Evolutionary conservation across 2,888 invertebrate species (phyloP).

Genomic region (Tuta absoluta): DNA sequence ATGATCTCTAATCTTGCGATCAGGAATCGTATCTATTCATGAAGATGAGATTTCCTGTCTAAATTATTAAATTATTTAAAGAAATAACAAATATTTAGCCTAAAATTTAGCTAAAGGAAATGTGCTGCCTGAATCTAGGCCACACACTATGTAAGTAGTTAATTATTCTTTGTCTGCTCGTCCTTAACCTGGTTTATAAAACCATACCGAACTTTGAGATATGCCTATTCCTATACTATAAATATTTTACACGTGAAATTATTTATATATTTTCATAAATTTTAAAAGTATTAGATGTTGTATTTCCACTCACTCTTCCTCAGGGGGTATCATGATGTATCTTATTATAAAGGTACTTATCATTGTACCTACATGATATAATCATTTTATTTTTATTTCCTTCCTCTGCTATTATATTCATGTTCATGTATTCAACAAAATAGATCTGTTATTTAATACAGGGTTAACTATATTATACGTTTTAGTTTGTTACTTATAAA

Average conservation of each 20-base stretch:
- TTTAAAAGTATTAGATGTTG: neutral
- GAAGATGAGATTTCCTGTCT: too few relatives aligned
- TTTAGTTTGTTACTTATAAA: constrained; percentile 10
- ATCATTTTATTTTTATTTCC: neutral
- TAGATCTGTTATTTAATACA: constrained; percentile 17
- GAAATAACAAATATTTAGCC: too few relatives aligned
- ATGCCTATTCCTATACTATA: neutral
- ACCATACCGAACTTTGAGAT: constrained; percentile 20
- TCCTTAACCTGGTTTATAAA: constrained; percentile 31
- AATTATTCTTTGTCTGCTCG: constrained; percentile 17
- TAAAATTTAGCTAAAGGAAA: too few relatives aligned
- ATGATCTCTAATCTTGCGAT: too few relatives aligned
- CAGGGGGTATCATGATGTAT: neutral
- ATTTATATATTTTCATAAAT: constrained; percentile 11
- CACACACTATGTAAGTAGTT: constrained; percentile 29
- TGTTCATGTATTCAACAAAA: neutral
- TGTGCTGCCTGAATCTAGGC: too few relatives aligned
- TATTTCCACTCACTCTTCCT: neutral
- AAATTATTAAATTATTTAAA: too few relatives aligned
- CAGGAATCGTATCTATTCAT: too few relatives aligned
- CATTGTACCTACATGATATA: neutral
- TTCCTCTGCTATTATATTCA: too few relatives aligned
- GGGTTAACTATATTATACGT: constrained; percentile 22
- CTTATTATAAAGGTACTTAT: neutral
- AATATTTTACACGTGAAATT: neutral